Base-by-base conservation (phyloP, 2,888 invertebrate species). In the Bruchidius siliquastri region DNA sequence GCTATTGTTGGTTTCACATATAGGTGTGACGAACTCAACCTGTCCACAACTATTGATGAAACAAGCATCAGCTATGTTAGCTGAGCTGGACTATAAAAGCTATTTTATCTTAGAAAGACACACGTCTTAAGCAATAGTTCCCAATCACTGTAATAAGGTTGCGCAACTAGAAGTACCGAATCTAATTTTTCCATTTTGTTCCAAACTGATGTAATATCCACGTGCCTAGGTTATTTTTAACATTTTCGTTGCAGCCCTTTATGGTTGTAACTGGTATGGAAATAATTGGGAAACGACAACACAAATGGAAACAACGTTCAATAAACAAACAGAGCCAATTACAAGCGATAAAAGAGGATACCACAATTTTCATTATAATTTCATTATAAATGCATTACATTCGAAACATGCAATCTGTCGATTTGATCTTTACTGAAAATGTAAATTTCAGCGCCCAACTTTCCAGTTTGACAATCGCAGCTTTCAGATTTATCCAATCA, bases 361-460 rank as follows among this genome's bases (percentile, higher is more conserved):
- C 80, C 80, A 82, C 82, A 83, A 84, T 84, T 84, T 84, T 80
- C 76, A 79, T 79, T 78, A 78, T 78, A 82, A 78, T 82, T 83
- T 84, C 84, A 85, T 85, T 84, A 85, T 84, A 85, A 84, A 85
- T 85, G 84, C 85, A 85, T 85, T 85, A 84, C 83, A 82, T 83
- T 84, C 22, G 68, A 78, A 81, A 81, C 85, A 85, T 84, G 85
- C 85, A 82, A 85, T 83, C 82, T 82, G 82, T 79, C 83, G 81
- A 85, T 85, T 85, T 84, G 82, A 84, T 84, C 82, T 82, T 79
- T 79, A 77, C 80, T 78, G 71, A 77, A 81, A 81, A 81, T 80
- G 81, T 77, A 80, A 77, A 78, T 78, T 77, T 74, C 72, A 21
- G 21, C 69, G 69, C 22, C 21, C 0, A 69, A 69, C 49, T 49